These are phyloP conservation scores for Chrysotoxum bicinctum DNA, from an alignment of 2,888 invertebrate species.

Conservation along the genomic window DNA sequence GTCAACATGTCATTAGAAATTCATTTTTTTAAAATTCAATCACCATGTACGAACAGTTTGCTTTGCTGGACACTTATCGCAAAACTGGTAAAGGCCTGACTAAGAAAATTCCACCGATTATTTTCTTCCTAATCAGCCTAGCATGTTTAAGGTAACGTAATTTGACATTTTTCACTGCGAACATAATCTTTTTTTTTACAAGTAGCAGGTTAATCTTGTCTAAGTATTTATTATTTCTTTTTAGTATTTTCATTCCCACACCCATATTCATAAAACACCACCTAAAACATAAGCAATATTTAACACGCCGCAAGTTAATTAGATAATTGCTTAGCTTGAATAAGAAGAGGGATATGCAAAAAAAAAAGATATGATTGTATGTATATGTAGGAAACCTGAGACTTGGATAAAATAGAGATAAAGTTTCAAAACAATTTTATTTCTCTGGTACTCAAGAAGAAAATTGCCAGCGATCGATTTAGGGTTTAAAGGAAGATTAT, in stretches of 20 bases:
- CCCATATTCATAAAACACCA: neutral
- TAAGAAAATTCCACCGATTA: too few species aligned
- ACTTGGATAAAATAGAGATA: neutral
- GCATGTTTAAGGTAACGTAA: neutral
- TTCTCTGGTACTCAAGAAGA: neutral
- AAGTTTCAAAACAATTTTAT: neutral
- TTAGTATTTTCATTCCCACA: neutral
- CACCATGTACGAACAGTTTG: too few species aligned
- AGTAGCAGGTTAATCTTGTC: neutral
- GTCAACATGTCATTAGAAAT: too few species aligned
- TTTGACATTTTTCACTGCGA: neutral
- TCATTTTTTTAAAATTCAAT: too few species aligned
- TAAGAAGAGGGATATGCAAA: neutral
- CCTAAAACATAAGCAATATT: neutral
- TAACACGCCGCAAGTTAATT: neutral
- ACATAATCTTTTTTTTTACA: neutral
- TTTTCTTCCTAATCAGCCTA: too few species aligned
- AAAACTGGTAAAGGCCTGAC: too few species aligned
- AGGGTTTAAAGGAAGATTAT: too few species aligned
- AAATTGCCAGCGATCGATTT: too few species aligned
- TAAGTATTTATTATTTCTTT: too few species aligned
- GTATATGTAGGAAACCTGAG: neutral
- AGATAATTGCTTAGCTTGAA: neutral
- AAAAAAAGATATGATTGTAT: too few species aligned
- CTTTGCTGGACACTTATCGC: too few species aligned